Conservation (phyloP, 2,888 invertebrate species). For the Rhimphoctona megacephalus region DNA sequence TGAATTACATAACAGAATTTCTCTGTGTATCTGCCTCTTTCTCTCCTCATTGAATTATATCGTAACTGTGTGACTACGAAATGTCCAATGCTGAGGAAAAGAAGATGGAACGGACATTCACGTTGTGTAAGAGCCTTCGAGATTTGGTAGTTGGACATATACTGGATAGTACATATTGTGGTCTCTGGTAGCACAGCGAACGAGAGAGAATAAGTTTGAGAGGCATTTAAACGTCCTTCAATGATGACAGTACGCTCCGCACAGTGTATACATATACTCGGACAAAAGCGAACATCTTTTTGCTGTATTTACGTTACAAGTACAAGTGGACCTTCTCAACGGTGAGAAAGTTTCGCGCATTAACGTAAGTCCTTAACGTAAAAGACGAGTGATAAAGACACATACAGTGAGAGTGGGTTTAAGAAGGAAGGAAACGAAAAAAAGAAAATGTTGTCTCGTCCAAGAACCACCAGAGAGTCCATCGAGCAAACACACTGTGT, state of each 20-base stretch:
- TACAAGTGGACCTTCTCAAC: constrained; percentile 59
- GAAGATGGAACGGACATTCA: constrained; percentile 3
- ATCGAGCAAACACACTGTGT: constrained; percentile 23
- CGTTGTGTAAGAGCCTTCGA: neutral
- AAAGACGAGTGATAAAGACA: constrained; percentile 35
- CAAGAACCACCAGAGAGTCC: constrained; percentile 22
- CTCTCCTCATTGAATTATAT: constrained; percentile 53
- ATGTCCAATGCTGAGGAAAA: constrained; percentile 2
- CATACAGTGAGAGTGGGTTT: constrained; percentile 34
- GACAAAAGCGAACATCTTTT: constrained; percentile 34
- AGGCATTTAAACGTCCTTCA: constrained; percentile 57
- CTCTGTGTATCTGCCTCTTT: no score
- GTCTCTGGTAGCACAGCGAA: constrained; percentile 27
- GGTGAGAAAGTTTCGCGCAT: constrained; percentile 66
- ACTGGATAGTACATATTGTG: constrained; percentile 11
- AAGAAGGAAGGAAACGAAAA: constrained; percentile 4
- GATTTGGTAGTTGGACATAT: constrained; percentile 42
- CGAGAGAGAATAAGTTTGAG: constrained; percentile 47
- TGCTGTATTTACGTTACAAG: constrained; percentile 62
- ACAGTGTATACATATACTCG: neutral
- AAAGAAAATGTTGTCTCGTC: constrained; percentile 36
- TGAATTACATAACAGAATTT: constrained; percentile 59
- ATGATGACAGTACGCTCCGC: constrained; percentile 58
- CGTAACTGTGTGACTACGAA: constrained; percentile 31
- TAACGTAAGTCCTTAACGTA: constrained; percentile 58